Conservation (phyloP, 1,140 invertebrate species). For the Homalodisca vitripennis region DNA sequence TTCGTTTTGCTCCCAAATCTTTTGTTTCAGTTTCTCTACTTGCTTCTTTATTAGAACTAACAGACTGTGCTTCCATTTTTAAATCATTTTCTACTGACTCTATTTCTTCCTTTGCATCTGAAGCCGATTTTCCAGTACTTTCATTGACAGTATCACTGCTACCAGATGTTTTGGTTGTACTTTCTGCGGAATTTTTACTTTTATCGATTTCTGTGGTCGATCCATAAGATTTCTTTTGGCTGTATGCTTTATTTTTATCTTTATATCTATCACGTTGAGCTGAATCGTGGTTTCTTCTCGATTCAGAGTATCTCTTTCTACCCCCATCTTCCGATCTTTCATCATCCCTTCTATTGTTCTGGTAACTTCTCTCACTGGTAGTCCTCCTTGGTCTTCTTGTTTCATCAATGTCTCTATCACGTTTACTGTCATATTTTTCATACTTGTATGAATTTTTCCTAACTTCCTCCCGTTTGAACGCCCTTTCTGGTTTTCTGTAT, state of each 20-base stretch:
- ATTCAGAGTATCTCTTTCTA: background rate
- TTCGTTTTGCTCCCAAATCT: too few relatives aligned
- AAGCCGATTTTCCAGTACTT: background rate
- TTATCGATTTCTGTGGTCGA: too few relatives aligned
- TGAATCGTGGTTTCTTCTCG: conserved; percentile 4
- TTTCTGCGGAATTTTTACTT: background rate
- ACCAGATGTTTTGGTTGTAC: background rate
- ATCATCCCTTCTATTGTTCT: conserved; percentile 12
- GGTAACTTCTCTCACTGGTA: conserved; percentile 16
- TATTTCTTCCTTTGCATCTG: background rate
- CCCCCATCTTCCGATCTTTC: conserved; percentile 1
- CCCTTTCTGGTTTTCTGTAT: conserved; percentile 22
- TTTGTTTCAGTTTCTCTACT: too few relatives aligned
- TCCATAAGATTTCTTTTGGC: conserved; percentile 52
- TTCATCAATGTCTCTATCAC: conserved; percentile 27
- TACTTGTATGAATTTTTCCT: conserved; percentile 14
- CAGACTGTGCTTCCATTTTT: background rate
- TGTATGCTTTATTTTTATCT: conserved; percentile 49
- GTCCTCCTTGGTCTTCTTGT: conserved; percentile 23
- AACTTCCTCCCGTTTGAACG: conserved; percentile 22
- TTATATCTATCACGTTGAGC: conserved; percentile 21
- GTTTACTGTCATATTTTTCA: conserved; percentile 17
- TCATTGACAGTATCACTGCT: background rate
- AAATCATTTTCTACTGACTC: background rate
- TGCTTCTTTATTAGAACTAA: too few relatives aligned